Conservation (phyloP, 1,140 invertebrate species). For the Trigoniulus corallinus region DNA sequence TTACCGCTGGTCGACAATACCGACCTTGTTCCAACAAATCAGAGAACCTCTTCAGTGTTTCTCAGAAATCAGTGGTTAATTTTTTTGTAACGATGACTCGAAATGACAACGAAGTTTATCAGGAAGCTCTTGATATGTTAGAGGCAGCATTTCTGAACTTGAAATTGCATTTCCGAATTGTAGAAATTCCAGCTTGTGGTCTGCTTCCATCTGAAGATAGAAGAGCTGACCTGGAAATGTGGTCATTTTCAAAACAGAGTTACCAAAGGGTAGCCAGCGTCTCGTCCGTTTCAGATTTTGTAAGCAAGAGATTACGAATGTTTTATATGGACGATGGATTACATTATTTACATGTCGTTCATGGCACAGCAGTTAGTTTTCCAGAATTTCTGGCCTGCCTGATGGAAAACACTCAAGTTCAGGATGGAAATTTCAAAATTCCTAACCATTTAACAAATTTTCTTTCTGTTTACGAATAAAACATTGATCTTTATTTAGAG, state of each 20-base stretch:
- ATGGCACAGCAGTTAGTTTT: conserved; percentile 35
- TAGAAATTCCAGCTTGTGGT: conserved; percentile 32
- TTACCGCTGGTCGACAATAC: conserved; percentile 42
- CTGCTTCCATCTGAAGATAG: conserved; percentile 40
- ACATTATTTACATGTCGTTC: conserved; percentile 38
- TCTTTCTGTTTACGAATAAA: not conserved
- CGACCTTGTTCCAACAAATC: conserved; percentile 22
- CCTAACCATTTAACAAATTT: not conserved
- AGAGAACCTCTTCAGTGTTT: conserved; percentile 37
- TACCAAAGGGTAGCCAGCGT: conserved; percentile 48
- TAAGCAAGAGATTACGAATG: conserved; percentile 43
- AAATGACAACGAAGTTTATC: conserved; percentile 27
- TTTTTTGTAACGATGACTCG: conserved; percentile 32
- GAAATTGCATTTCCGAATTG: conserved; percentile 40
- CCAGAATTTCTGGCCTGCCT: not conserved
- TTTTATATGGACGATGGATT: conserved; percentile 35
- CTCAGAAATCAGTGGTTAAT: conserved; percentile 39
- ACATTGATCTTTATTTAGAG: not conserved
- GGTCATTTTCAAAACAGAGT: conserved; percentile 33
- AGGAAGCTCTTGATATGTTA: conserved; percentile 27
- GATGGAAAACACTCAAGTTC: conserved; percentile 3
- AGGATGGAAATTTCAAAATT: not conserved
- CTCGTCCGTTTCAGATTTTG: conserved; percentile 40
- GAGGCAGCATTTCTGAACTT: conserved; percentile 36
- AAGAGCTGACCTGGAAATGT: conserved; percentile 44